phyloP scores from a whole-genome alignment of 30 jellyfish, hydroid and myxozoan species.

The Pseudorhiza aurosa region DNA sequence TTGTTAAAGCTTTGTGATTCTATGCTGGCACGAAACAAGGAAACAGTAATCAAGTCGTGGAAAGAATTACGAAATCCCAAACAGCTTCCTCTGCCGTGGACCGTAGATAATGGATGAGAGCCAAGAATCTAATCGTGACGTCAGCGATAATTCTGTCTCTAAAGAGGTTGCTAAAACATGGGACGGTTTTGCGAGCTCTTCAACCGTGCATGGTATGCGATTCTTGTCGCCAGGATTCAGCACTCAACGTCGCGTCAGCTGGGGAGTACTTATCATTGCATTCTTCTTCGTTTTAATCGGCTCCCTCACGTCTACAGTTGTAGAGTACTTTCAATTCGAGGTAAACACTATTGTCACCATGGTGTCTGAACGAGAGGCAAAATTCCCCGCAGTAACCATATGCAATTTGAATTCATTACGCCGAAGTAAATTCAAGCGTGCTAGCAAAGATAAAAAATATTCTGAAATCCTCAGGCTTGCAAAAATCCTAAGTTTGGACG shows the following conservation, averaged over 20 bases:
- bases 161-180: constrained; percentile 34
- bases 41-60: too few relatives aligned
- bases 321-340: constrained; percentile 46
- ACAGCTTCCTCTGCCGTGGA: too few relatives aligned
- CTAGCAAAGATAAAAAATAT: constrained; percentile 27
- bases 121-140: too few relatives aligned
- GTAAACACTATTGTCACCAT: constrained; percentile 66
- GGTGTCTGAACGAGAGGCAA: constrained; percentile 65
- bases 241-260: constrained; percentile 42
- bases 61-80: too few relatives aligned
- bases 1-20: too few relatives aligned
- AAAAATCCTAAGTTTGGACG: constrained; percentile 33
- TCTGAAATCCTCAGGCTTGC: constrained; percentile 23
- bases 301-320: constrained; percentile 16
- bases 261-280: constrained; percentile 33
- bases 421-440: constrained; percentile 26
- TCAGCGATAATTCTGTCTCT: neutral
- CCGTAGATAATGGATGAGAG: too few relatives aligned
- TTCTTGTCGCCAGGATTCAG: constrained; percentile 57
- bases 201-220: constrained; percentile 65
- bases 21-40: too few relatives aligned
- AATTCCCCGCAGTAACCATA: constrained; percentile 73
- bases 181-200: constrained; percentile 55
- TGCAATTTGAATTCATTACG: constrained; percentile 74
- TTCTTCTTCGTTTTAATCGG: constrained; percentile 21